phyloP scores from a whole-genome alignment of 1,140 invertebrate species.

The Hycleus cichorii region DNA sequence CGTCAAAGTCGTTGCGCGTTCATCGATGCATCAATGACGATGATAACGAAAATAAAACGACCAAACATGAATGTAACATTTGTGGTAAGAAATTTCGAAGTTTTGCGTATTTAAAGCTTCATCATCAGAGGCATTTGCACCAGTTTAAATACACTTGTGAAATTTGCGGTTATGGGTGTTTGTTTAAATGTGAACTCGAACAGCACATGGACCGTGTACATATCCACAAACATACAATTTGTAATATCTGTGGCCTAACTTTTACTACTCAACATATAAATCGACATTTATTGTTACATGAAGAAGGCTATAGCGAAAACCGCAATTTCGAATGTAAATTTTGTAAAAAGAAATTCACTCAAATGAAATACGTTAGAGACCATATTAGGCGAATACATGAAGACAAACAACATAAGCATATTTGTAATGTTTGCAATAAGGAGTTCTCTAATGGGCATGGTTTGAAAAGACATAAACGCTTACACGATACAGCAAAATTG shows the following conservation, averaged over 20 bases:
- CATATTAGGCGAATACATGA: not conserved
- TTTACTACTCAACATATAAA: not conserved
- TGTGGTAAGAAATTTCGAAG: no score
- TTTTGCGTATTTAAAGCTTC: no score
- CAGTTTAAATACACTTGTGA: no score
- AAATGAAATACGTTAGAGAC: not conserved
- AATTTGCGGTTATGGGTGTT: no score
- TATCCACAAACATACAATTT: not conserved
- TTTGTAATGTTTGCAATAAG: not conserved
- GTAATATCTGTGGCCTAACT: constrained; percentile 1
- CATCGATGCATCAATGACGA: no score
- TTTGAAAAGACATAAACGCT: not conserved
- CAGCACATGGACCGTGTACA: not conserved
- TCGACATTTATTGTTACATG: not conserved
- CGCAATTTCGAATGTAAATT: not conserved
- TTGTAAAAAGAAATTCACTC: not conserved
- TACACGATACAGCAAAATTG: not conserved
- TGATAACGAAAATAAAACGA: constrained; percentile 13
- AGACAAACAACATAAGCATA: not conserved
- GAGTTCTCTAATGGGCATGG: not conserved
- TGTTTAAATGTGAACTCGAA: not conserved
- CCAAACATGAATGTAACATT: no score
- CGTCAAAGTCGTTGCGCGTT: not conserved
- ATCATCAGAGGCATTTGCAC: no score
- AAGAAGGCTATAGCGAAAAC: not conserved